These are phyloP conservation scores for Glareola pratincola DNA, from an alignment of 2,113 vertebrate genomes.

Conservation along the genomic window DNA sequence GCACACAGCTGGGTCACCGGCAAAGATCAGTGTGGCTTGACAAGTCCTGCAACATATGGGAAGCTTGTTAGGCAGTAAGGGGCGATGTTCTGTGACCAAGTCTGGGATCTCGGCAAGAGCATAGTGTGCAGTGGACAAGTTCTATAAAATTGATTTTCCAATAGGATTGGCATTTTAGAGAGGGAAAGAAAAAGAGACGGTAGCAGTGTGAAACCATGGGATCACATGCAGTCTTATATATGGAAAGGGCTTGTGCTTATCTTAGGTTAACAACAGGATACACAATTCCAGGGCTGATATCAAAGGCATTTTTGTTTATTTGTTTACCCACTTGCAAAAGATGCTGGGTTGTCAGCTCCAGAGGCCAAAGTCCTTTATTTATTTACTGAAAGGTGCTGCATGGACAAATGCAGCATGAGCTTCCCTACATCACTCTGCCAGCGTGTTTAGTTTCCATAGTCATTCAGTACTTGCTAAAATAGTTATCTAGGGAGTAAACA, in stretches of 20 bases:
- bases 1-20: neutral
- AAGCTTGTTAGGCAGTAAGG: neutral
- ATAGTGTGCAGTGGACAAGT: neutral
- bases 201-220: neutral
- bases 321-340: conserved; percentile 17
- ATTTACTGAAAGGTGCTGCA: neutral
- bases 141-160: conserved; percentile 33
- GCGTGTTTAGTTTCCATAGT: neutral
- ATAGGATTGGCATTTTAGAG: conserved; percentile 3
- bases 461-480: conserved; percentile 4
- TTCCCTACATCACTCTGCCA: neutral
- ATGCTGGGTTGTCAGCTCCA: neutral
- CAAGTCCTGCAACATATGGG: neutral
- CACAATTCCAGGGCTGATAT: neutral
- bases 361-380: conserved; percentile 3
- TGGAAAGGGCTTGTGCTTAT: conserved; percentile 36
- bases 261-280: neutral
- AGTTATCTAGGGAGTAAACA: neutral
- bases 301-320: neutral
- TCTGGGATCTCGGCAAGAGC: neutral
- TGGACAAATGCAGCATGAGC: neutral
- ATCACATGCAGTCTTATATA: neutral
- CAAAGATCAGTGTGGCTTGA: neutral
- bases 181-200: neutral
- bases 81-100: neutral